Conservation (phyloP, 2,888 invertebrate genomes). For the Plutella xylostella region DNA sequence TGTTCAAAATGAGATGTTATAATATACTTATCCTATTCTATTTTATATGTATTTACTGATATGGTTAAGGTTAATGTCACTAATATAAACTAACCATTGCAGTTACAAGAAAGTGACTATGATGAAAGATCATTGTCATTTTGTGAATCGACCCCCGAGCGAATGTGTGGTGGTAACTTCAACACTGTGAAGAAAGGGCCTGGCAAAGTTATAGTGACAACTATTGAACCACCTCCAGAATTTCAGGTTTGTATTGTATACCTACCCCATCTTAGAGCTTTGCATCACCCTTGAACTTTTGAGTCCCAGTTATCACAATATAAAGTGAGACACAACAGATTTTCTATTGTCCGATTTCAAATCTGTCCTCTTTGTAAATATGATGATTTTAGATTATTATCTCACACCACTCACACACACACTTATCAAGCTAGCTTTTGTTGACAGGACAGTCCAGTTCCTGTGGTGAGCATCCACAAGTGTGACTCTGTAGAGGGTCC, state of each 20-base stretch:
- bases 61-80: not conserved
- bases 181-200: slow-evolving; percentile 87
- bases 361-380: no score
- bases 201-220: slow-evolving; percentile 69
- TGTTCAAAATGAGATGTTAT: no score
- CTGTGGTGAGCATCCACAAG: slow-evolving; percentile 28
- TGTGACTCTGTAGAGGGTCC: slow-evolving; percentile 33
- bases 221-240: slow-evolving; percentile 87
- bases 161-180: slow-evolving; percentile 84
- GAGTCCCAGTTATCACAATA: no score
- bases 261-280: not conserved
- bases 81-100: slow-evolving; percentile 13
- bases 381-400: no score
- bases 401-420: no score
- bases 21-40: not conserved
- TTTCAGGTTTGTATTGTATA: slow-evolving; percentile 74
- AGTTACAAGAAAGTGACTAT: slow-evolving; percentile 86
- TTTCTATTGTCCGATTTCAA: no score
- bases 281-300: not conserved
- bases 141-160: slow-evolving; percentile 80
- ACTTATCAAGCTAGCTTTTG: not conserved
- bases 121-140: slow-evolving; percentile 79
- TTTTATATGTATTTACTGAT: not conserved
- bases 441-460: slow-evolving; percentile 46
- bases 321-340: no score